Conservation (phyloP, 2,797 vertebrate genomes). For the Melanotaenia boesemani region DNA sequence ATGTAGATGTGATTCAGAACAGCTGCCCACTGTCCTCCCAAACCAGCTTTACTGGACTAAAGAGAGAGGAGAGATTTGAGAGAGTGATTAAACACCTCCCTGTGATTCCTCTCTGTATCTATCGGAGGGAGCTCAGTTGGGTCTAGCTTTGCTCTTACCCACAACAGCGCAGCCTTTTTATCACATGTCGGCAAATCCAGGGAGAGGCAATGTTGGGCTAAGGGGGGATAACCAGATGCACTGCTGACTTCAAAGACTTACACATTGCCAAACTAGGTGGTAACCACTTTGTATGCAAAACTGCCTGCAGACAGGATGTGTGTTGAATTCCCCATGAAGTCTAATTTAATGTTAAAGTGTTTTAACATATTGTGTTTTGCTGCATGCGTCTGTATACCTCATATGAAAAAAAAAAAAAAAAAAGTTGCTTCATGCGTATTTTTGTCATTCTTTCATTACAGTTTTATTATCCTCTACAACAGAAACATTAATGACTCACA, state of each 20-base stretch:
- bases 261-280: constrained; percentile 36
- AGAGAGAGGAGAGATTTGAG: constrained; percentile 33
- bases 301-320: constrained; percentile 15
- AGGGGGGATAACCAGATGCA: constrained; percentile 43
- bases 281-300: constrained; percentile 42
- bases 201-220: constrained; percentile 49
- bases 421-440: neutral
- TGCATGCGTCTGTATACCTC: no score
- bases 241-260: constrained; percentile 62
- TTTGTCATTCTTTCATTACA: neutral
- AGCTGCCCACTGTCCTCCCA: constrained; percentile 43
- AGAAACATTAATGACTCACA: constrained; percentile 2
- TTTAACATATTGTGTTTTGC: neutral
- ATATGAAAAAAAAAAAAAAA: neutral
- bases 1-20: constrained; percentile 35
- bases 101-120: constrained; percentile 8
- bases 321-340: constrained; percentile 10
- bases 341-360: constrained; percentile 1
- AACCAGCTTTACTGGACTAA: constrained; percentile 23
- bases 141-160: constrained; percentile 29
- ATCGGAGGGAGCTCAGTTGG: constrained; percentile 47
- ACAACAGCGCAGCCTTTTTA: constrained; percentile 55
- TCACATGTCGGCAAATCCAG: constrained; percentile 49
- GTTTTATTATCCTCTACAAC: neutral
- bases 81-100: constrained; percentile 54